Conservation (phyloP, 2,888 invertebrate genomes). For the Hirtodrosophila duncani region DNA sequence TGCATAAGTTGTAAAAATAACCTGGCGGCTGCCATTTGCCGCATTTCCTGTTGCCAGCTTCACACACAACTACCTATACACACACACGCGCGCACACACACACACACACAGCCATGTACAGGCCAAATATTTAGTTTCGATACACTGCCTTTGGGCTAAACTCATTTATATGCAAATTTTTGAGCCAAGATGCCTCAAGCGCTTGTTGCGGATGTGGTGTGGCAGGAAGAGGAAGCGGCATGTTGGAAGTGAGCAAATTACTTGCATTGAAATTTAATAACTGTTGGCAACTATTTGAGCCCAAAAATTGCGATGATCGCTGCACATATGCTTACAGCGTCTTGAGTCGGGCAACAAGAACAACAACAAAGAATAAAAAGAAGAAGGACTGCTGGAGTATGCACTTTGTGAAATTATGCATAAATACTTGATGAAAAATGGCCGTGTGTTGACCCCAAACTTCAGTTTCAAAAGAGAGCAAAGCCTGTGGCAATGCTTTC, state of each 20-base stretch:
- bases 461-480: slow-evolving; percentile 31
- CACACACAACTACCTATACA: no score
- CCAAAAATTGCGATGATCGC: slow-evolving; percentile 2
- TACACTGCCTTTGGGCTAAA: slow-evolving; percentile 69
- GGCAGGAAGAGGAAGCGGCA: background rate
- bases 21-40: slow-evolving; percentile 31
- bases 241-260: slow-evolving; percentile 36
- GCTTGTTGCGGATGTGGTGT: background rate
- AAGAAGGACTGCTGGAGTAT: slow-evolving; percentile 21
- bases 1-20: slow-evolving; percentile 73
- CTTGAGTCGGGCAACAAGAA: background rate
- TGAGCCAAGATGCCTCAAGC: slow-evolving; percentile 42
- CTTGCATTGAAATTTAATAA: slow-evolving; percentile 66
- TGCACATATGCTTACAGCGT: background rate
- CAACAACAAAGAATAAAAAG: slow-evolving; percentile 7
- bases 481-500: slow-evolving; percentile 14
- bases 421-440: slow-evolving; percentile 58
- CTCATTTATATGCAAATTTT: slow-evolving; percentile 71
- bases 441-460: slow-evolving; percentile 52
- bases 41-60: no score
- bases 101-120: no score
- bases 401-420: slow-evolving; percentile 62
- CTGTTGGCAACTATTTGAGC: slow-evolving; percentile 57
- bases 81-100: slow-evolving; percentile 18
- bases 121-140: slow-evolving; percentile 70